Conservation (phyloP, 2,888 invertebrate species). For the Scaptomyza caliginosa region DNA sequence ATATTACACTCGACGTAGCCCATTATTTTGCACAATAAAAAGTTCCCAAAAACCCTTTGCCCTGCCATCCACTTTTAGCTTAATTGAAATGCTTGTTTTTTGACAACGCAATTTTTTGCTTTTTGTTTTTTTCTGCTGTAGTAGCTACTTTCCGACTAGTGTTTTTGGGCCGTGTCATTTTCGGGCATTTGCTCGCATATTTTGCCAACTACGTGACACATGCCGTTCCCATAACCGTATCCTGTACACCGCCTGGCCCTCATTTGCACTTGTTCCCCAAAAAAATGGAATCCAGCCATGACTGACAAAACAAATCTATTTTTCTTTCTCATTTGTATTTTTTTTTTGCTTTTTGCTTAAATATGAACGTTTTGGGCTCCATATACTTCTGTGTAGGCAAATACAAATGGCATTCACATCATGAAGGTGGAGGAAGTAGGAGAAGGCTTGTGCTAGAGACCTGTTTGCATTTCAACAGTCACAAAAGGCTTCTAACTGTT, state of each 20-base stretch:
- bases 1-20: constrained; percentile 10
- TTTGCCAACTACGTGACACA: constrained; percentile 68
- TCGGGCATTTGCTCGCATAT: constrained; percentile 61
- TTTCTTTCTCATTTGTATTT: constrained; percentile 45
- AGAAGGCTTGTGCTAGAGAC: constrained; percentile 7
- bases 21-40: constrained; percentile 14
- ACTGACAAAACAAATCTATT: constrained; percentile 67
- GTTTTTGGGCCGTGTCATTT: constrained; percentile 55
- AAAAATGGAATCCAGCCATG: constrained; percentile 6
- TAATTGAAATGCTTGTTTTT: constrained; percentile 67
- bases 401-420: constrained; percentile 50
- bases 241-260: not conserved
- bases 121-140: constrained; percentile 18
- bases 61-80: constrained; percentile 48
- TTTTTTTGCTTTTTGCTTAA: constrained; percentile 39
- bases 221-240: constrained; percentile 35
- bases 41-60: constrained; percentile 2
- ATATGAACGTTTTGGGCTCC: constrained; percentile 58
- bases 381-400: constrained; percentile 21
- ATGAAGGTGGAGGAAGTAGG: not conserved
- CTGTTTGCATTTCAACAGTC: constrained; percentile 63
- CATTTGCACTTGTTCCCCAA: not conserved
- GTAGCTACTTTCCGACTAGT: constrained; percentile 39
- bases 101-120: constrained; percentile 10
- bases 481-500: constrained; percentile 38